Percentiles rank a stretch among this genome's conserved stretches.
phyloP scores from a whole-genome alignment of 1,140 invertebrate genomes.

The Pseudomyrmex flavicornis region DNA sequence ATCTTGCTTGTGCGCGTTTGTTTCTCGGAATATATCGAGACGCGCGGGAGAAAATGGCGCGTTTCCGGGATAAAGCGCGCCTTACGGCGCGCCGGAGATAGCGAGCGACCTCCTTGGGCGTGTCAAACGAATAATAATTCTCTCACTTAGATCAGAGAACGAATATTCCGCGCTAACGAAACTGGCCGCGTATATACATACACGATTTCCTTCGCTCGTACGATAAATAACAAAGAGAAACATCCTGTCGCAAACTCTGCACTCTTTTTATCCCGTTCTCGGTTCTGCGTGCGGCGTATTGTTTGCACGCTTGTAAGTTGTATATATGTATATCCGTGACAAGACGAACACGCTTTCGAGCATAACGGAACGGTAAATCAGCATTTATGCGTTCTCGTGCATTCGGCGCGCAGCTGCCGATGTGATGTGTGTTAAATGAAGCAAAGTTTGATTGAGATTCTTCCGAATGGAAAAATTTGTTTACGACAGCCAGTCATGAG shows the following conservation, averaged over 20 bases:
- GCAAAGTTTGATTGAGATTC: conserved; percentile 49
- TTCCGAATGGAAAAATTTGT: conserved; percentile 37
- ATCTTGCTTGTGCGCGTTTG: neutral
- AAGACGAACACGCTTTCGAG: conserved; percentile 31
- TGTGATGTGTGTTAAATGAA: conserved; percentile 4
- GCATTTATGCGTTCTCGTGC: conserved; percentile 31
- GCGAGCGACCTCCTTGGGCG: conserved; percentile 34
- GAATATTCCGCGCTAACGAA: conserved; percentile 48
- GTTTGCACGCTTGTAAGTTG: conserved; percentile 42
- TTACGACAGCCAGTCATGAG: conserved; percentile 26
- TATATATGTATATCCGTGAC: conserved; percentile 46
- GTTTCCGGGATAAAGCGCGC: conserved; percentile 33
- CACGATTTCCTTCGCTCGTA: neutral
- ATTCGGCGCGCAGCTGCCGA: conserved; percentile 5
- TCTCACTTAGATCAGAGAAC: conserved; percentile 47
- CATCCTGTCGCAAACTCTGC: conserved; percentile 33
- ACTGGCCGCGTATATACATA: conserved; percentile 33
- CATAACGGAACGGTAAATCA: conserved; percentile 37
- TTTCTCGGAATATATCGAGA: conserved; percentile 37
- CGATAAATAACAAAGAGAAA: conserved; percentile 68
- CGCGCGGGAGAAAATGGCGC: conserved; percentile 31
- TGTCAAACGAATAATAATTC: conserved; percentile 62
- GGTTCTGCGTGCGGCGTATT: conserved; percentile 26
- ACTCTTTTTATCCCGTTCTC: conserved; percentile 28
- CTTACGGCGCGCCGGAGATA: conserved; percentile 52